Evolutionary conservation across 92 coral and sea anemone genomes (phyloP), one percentile per base, ranked within the genome.

Genomic region (Phenganax subtilis): DNA sequence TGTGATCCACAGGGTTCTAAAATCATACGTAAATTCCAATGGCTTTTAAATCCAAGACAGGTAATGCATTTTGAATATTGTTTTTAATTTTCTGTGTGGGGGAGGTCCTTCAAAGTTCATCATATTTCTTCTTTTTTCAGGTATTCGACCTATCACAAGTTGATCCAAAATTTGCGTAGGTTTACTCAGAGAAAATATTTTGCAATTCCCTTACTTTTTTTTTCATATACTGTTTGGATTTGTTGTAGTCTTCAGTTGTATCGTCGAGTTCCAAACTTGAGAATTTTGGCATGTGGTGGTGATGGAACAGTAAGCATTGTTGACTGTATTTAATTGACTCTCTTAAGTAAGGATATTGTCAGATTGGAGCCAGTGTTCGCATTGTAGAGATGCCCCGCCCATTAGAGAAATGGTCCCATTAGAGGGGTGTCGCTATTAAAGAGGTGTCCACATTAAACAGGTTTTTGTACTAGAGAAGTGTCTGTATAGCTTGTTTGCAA

Each of bases 11-110:
- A 93, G 93, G 99, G 99, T 30, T 77, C 85, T 12, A 90, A 90
- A 83, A 90, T 96, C 65, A 87, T 96, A 93, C 97, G 90, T 87
- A 96, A 96, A 71, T 96, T 96, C 51, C 97, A 96, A 85, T 96
- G 99, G 99, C 87, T 96, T 52, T 85, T 96, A 9, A 96, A 92
- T 66, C 99, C 99, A 7, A 88, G 99, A 87, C 99, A 96, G 92
- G 96, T 91, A 61, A 17, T 55, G 12, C 29, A 70, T 0, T 72
- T 6, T 55, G 51, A 12, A 60, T 62, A 29, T 80, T 37, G 52
- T 56, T 15, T 80, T 27, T 31, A 60, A 14, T 80, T 15, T 51
- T 29, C 25, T 56, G 15, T 25, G 10, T 12, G 47, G 47, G 5
- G 5, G 47, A 20, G 47, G 47, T 37, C 47, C 3, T 37, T 5